These are phyloP conservation scores for Blastobasis adustella DNA, from an alignment of 2,888 invertebrate genomes.

Conservation along the genomic window DNA sequence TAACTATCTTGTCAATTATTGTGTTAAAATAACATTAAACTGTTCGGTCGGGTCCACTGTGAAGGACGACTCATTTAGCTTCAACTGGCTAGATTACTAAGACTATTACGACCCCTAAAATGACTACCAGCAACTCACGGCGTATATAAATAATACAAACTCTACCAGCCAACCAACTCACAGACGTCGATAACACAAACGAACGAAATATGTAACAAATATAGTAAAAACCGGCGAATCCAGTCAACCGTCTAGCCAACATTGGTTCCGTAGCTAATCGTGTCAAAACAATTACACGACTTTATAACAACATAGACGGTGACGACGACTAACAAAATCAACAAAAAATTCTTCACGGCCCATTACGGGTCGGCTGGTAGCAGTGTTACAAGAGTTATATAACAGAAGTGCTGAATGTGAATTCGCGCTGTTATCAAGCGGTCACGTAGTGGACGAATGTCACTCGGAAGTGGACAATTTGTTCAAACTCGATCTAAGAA, in stretches of 20 bases:
- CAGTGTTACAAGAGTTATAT: conserved; percentile 18
- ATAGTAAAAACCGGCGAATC: no score
- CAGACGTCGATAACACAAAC: no score
- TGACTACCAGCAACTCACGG: no score
- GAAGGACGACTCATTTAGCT: no score
- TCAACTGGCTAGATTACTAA: no score
- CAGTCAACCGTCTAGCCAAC: background rate
- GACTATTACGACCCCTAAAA: no score
- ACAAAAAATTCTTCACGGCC: conserved; percentile 15
- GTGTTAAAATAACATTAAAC: no score
- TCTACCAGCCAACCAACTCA: no score
- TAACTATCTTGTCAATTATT: no score
- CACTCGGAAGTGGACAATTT: conserved; percentile 31
- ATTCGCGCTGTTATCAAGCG: background rate
- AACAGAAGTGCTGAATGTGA: conserved; percentile 7
- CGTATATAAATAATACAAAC: no score
- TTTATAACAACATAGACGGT: background rate
- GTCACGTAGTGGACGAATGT: conserved; percentile 11
- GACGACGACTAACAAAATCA: background rate
- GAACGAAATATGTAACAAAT: no score
- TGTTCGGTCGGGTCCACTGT: no score
- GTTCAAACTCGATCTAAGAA: conserved; percentile 3
- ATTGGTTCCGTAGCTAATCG: conserved; percentile 2
- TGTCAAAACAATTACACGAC: conserved; percentile 5
- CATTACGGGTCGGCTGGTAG: conserved; percentile 8